phyloP scores from a whole-genome alignment of 2,113 vertebrate genomes.

The Aramus guarauna region DNA sequence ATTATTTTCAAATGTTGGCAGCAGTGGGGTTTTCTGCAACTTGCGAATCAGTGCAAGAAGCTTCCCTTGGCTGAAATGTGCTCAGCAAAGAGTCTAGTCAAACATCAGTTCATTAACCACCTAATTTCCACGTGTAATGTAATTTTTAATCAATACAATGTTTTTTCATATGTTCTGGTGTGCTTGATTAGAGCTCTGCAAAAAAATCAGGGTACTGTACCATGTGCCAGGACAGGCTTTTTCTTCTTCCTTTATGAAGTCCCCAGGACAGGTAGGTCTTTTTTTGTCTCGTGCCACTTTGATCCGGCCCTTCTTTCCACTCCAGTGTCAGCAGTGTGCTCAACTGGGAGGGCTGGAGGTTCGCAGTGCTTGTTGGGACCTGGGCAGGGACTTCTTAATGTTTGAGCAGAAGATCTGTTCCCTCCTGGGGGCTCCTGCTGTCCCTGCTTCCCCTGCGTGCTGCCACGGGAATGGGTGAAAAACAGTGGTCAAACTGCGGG shows the following conservation, averaged over 20 bases:
- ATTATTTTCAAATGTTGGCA: conserved; percentile 15
- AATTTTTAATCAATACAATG: background rate
- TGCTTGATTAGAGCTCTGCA: background rate
- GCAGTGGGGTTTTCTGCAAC: background rate
- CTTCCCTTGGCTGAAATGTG: background rate
- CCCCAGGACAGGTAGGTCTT: background rate
- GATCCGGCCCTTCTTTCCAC: background rate
- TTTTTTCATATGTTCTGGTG: background rate
- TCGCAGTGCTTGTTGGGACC: fast-evolving
- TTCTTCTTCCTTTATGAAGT: background rate
- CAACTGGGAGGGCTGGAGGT: background rate
- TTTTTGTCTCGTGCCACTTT: fast-evolving
- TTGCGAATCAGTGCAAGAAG: background rate
- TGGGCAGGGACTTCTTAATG: background rate
- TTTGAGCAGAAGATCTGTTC: background rate
- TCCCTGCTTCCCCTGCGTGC: background rate
- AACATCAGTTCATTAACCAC: background rate
- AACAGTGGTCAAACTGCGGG: background rate
- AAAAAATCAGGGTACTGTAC: background rate
- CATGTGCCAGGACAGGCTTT: background rate
- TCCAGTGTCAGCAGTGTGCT: background rate
- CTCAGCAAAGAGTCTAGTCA: background rate
- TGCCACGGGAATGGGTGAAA: background rate
- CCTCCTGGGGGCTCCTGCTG: background rate
- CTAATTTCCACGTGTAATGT: background rate